phyloP scores from a whole-genome alignment of 2,113 vertebrate species.

The Alces alces region DNA sequence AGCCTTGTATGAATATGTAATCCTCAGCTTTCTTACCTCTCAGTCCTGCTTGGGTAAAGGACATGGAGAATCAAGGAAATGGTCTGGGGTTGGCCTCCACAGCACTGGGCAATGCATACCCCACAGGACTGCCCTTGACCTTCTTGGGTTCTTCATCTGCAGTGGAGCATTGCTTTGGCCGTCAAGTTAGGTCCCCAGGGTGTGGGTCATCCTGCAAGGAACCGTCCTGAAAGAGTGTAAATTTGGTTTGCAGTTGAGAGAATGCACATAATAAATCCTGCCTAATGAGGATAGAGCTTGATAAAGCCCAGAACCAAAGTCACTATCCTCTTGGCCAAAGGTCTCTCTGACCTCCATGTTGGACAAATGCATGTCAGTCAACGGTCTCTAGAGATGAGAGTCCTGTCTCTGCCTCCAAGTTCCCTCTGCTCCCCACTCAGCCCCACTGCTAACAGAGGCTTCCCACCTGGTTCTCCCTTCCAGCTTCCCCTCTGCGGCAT shows the following conservation, averaged over 20 bases:
- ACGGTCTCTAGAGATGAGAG: no score
- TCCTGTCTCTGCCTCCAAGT: no score
- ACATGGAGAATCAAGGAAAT: background rate
- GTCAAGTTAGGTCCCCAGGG: accelerated
- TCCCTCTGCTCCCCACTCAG: accelerated
- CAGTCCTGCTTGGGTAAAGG: background rate
- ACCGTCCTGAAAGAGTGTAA: accelerated
- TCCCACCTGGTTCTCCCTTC: accelerated
- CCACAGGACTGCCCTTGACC: accelerated
- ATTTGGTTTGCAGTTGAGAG: background rate
- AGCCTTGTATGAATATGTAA: accelerated
- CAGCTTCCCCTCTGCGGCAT: accelerated
- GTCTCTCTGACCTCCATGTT: background rate
- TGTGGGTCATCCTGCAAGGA: accelerated
- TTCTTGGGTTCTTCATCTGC: accelerated
- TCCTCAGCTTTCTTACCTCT: background rate
- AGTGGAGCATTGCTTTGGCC: accelerated
- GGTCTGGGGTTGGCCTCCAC: no score
- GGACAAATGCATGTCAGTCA: background rate
- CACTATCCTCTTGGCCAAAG: accelerated
- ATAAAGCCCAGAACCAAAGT: background rate
- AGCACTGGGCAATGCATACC: accelerated
- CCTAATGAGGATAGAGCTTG: background rate
- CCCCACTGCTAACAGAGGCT: accelerated
- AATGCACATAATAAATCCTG: background rate